Conservation (phyloP, 2,797 vertebrate genomes). For the Pagetopsis macropterus region DNA sequence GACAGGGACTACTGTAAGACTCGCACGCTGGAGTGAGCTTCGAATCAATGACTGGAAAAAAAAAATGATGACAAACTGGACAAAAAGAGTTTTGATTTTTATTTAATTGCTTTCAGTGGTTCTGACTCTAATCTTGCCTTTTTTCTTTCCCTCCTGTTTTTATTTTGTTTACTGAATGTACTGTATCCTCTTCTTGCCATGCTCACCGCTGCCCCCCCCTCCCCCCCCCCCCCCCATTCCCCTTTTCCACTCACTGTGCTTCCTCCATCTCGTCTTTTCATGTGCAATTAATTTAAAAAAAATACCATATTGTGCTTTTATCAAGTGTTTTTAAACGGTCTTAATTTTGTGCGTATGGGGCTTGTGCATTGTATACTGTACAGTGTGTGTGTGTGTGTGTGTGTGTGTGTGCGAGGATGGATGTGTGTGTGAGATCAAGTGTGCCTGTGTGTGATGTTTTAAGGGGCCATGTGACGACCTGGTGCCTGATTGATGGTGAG, state of each 20-base stretch:
- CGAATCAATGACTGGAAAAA: conserved; percentile 57
- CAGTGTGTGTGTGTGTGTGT: conserved; percentile 32
- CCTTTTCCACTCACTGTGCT: conserved; percentile 48
- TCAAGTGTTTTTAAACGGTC: conserved; percentile 67
- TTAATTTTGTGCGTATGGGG: conserved; percentile 70
- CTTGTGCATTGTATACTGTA: conserved; percentile 78
- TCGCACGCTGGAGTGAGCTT: conserved; percentile 47
- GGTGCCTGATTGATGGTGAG: conserved; percentile 67
- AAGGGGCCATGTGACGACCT: conserved; percentile 62
- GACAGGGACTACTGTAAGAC: conserved; percentile 53
- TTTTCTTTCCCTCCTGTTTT: conserved; percentile 43
- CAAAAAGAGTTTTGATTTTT: conserved; percentile 69
- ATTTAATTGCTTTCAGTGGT: conserved; percentile 76
- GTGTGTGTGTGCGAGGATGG: conserved; percentile 15
- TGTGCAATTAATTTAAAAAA: conserved; percentile 80
- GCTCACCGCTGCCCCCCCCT: conserved; percentile 23
- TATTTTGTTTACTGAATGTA: conserved; percentile 77
- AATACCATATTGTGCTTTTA: conserved; percentile 91
- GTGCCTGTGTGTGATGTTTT: conserved; percentile 53
- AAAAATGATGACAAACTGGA: conserved; percentile 63
- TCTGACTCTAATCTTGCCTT: conserved; percentile 75
- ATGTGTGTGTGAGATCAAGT: conserved; percentile 30
- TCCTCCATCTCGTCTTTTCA: conserved; percentile 67
- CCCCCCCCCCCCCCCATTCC: background rate
- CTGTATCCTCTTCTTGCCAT: conserved; percentile 68